A percentile compares a stretch with the other conserved stretches of the same genome.
phyloP scores from a whole-genome alignment of 2,113 vertebrate genomes.

The Anhinga rufa region DNA sequence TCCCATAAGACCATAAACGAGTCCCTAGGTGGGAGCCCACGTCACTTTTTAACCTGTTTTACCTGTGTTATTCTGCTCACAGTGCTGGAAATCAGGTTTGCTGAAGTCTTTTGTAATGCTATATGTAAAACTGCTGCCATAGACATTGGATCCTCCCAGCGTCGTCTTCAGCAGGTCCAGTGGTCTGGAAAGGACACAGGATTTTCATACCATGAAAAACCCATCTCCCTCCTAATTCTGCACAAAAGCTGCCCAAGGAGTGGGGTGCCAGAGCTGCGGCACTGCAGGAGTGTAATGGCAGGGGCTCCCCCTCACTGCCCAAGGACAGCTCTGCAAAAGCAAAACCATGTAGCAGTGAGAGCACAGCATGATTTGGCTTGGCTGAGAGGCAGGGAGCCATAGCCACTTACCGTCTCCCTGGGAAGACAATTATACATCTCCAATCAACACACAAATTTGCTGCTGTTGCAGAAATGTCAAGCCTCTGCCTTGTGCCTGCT shows the following conservation, averaged over 20 bases:
- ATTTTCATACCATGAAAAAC: not conserved
- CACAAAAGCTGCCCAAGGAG: not conserved
- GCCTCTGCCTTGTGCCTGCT: not conserved
- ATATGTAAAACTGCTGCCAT: not conserved
- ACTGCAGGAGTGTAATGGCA: not conserved
- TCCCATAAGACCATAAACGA: not conserved
- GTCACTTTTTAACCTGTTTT: not conserved
- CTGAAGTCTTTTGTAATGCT: not conserved
- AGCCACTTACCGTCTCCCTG: not conserved
- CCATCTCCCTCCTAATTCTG: not conserved
- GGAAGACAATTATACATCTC: not conserved
- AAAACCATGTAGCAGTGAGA: not conserved
- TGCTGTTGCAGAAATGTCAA: constrained; percentile 17
- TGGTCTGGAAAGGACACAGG: not conserved
- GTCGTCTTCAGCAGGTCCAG: not conserved
- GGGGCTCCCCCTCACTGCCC: not conserved
- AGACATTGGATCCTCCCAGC: not conserved
- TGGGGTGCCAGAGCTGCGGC: not conserved
- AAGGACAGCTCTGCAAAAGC: not conserved
- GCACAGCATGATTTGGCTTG: accelerated
- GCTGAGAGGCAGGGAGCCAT: not conserved
- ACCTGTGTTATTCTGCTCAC: not conserved
- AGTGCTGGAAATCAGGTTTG: not conserved
- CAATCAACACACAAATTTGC: not conserved
- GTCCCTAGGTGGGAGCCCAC: not conserved